phyloP scores from a whole-genome alignment of 2,113 vertebrate species.

The Ariopsis seemanni region DNA sequence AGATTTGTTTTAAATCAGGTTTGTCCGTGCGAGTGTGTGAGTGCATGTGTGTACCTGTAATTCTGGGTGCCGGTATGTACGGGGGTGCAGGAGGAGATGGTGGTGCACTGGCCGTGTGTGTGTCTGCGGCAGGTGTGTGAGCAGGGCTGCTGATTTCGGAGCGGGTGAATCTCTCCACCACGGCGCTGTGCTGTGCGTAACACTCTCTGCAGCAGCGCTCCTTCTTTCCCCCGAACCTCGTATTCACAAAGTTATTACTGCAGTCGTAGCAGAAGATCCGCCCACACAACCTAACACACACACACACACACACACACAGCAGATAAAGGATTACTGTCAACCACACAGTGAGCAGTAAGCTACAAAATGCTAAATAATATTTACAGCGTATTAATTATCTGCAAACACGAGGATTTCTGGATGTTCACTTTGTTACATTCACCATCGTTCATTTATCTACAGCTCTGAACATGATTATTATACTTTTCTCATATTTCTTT shows the following conservation, averaged over 20 bases:
- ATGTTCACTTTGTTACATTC: neutral
- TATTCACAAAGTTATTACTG: constrained; percentile 87
- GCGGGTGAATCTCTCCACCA: constrained; percentile 71
- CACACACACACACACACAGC: constrained; percentile 22
- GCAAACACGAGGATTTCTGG: neutral
- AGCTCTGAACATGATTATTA: neutral
- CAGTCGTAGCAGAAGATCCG: constrained; percentile 95
- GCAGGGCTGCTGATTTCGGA: constrained; percentile 63
- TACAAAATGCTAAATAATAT: neutral
- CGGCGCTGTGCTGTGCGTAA: constrained; percentile 77
- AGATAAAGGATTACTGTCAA: neutral
- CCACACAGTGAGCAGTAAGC: too few species aligned
- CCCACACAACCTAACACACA: constrained; percentile 80
- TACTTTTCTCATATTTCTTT: neutral
- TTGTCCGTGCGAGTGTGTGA: neutral
- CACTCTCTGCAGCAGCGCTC: constrained; percentile 91
- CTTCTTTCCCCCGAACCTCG: constrained; percentile 81
- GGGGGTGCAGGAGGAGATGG: neutral
- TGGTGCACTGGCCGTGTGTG: constrained; percentile 48
- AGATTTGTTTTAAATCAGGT: neutral
- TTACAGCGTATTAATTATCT: neutral
- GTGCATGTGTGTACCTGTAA: constrained; percentile 33
- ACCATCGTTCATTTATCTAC: neutral
- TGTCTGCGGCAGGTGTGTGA: constrained; percentile 55
- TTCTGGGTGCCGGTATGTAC: constrained; percentile 38